Conservation (phyloP, 1,140 invertebrate species). For the Tetragonula clypearis region DNA sequence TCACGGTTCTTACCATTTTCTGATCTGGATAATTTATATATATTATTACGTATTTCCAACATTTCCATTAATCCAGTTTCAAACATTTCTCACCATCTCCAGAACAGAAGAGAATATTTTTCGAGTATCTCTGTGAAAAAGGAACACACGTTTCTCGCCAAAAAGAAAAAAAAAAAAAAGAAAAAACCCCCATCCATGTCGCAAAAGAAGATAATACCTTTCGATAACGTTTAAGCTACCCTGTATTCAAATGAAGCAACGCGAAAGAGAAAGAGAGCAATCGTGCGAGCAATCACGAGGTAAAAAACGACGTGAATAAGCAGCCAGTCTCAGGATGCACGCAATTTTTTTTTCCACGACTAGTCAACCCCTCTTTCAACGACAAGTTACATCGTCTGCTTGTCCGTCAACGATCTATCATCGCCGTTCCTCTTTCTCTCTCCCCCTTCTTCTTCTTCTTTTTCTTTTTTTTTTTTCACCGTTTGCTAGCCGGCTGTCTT, state of each 20-base stretch:
- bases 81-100: background rate
- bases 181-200: too few relatives aligned
- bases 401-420: constrained; percentile 56
- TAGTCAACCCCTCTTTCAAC: background rate
- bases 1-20: background rate
- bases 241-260: background rate
- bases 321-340: background rate
- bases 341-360: constrained; percentile 15
- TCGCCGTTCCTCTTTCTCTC: constrained; percentile 22
- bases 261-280: background rate
- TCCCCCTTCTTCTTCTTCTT: constrained; percentile 3
- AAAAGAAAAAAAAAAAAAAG: too few relatives aligned
- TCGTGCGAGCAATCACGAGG: background rate
- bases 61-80: too few relatives aligned
- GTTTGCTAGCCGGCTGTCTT: constrained; percentile 38
- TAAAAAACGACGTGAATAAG: background rate
- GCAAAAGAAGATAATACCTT: too few relatives aligned
- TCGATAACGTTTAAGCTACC: background rate
- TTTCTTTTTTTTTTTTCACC: background rate
- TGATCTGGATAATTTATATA: too few relatives aligned
- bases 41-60: background rate
- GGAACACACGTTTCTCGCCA: too few relatives aligned
- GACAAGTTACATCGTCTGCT: constrained; percentile 35
- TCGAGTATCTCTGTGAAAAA: background rate
- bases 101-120: background rate